These are phyloP conservation scores for Dasyprocta punctata DNA, from an alignment of 2,113 vertebrate genomes.

Conservation along the genomic window DNA sequence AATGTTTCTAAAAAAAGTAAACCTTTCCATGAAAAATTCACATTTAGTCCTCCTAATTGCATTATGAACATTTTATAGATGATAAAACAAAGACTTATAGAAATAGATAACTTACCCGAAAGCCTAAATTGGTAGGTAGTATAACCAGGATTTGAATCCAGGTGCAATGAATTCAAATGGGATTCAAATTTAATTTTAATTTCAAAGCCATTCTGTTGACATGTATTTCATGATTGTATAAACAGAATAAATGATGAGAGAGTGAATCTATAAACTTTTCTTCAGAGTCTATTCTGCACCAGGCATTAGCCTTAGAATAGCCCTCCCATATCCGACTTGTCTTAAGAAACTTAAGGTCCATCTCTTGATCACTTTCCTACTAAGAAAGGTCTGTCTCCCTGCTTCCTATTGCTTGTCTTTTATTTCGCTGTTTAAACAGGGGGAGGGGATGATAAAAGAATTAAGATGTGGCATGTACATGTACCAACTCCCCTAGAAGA, in stretches of 20 bases:
- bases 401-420: background rate
- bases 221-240: background rate
- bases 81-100: background rate
- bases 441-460: background rate
- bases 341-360: background rate
- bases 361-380: background rate
- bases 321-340: background rate
- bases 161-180: background rate
- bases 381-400: background rate
- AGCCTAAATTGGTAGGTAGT: background rate
- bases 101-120: background rate
- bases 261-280: background rate
- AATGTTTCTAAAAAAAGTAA: conserved; percentile 76
- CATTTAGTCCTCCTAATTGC: background rate
- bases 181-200: background rate
- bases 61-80: background rate
- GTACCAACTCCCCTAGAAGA: background rate
- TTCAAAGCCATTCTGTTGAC: background rate
- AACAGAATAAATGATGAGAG: background rate
- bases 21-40: background rate
- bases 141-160: conserved; percentile 4
- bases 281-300: background rate
- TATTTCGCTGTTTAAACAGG: background rate
- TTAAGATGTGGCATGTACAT: background rate
- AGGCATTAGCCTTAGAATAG: background rate